These are phyloP conservation scores for Proisotoma minuta DNA, from an alignment of 2,888 invertebrate species.

Conservation along the genomic window DNA sequence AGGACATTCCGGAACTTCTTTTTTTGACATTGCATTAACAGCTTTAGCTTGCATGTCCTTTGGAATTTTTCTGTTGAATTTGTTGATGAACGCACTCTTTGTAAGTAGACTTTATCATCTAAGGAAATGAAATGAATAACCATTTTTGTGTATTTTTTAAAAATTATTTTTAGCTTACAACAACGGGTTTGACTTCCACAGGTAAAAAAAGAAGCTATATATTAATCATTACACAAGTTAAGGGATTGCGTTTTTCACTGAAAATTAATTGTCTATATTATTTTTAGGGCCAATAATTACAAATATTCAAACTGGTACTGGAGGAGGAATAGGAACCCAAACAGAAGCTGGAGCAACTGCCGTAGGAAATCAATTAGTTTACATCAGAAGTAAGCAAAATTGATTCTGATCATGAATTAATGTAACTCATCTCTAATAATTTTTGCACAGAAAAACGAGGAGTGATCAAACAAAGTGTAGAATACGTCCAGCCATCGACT, in stretches of 20 bases:
- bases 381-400: background rate
- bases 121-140: background rate
- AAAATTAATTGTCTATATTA: no score
- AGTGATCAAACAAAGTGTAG: slow-evolving; percentile 26
- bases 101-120: no score
- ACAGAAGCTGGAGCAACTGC: background rate
- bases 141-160: background rate
- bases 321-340: background rate
- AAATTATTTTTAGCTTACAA: background rate
- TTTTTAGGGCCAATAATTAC: slow-evolving; percentile 20
- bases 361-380: background rate
- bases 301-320: slow-evolving; percentile 1
- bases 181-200: slow-evolving; percentile 13
- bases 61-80: slow-evolving; percentile 42
- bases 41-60: slow-evolving; percentile 45
- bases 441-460: background rate
- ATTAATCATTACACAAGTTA: no score
- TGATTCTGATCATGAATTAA: no score
- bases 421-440: background rate
- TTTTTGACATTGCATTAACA: slow-evolving; percentile 46
- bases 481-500: slow-evolving; percentile 25
- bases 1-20: slow-evolving; percentile 25
- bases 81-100: slow-evolving; percentile 43
- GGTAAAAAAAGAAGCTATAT: slow-evolving; percentile 1
- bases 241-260: no score